phyloP scores from a whole-genome alignment of 2,113 vertebrate genomes.

The Dunckerocampus dactyliophorus region DNA sequence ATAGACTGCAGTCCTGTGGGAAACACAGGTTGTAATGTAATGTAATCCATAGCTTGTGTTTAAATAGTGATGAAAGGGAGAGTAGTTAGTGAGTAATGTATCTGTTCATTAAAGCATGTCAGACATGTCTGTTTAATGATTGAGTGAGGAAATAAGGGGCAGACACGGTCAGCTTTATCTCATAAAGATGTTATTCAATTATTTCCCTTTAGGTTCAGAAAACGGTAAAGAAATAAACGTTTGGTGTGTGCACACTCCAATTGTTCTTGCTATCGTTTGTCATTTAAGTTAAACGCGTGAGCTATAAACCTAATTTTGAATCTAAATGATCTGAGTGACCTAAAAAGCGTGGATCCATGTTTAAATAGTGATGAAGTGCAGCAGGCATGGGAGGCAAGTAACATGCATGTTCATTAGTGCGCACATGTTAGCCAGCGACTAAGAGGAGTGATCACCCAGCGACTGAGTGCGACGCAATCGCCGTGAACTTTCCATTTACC shows the following conservation, averaged over 20 bases:
- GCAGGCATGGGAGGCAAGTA: neutral
- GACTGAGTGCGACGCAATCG: neutral
- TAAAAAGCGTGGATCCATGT: neutral
- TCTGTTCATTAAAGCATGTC: slow-evolving; percentile 47
- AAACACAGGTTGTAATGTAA: slow-evolving; percentile 2
- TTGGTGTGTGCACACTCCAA: neutral
- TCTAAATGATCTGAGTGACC: neutral
- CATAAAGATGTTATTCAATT: neutral
- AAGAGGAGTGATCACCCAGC: slow-evolving; percentile 12
- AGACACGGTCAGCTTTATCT: slow-evolving; percentile 4
- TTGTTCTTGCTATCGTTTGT: neutral
- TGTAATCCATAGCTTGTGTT: slow-evolving; percentile 34
- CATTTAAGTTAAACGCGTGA: neutral
- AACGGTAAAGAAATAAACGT: neutral
- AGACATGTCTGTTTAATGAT: slow-evolving; percentile 51
- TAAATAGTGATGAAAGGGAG: slow-evolving; percentile 51
- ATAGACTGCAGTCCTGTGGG: no score
- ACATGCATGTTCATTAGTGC: slow-evolving; percentile 15
- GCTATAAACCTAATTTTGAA: neutral
- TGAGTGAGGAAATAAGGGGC: slow-evolving; percentile 24
- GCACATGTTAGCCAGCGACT: slow-evolving; percentile 11
- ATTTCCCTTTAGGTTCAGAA: neutral
- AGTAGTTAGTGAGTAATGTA: slow-evolving; percentile 41
- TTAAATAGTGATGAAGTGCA: slow-evolving; percentile 35
- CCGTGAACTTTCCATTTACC: neutral